Conservation (phyloP, 1,140 invertebrate genomes). For the Diachasma alloeum region DNA sequence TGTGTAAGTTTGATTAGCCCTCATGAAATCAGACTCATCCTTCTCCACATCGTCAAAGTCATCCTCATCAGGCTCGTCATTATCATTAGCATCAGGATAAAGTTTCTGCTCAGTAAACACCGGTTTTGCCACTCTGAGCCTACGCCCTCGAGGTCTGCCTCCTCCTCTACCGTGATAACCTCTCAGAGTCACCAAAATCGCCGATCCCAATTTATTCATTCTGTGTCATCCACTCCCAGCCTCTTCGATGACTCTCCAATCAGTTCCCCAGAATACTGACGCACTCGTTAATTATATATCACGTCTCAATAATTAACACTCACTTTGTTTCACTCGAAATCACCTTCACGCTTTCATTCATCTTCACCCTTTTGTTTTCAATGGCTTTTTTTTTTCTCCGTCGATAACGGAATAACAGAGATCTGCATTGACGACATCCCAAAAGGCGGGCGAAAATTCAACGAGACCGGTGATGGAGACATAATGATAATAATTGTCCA, state of each 20-base stretch:
- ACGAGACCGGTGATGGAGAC: not conserved
- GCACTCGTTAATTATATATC: no score
- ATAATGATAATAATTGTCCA: not conserved
- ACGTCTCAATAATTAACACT: not conserved
- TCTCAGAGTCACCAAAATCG: not conserved
- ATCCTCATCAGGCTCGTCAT: not conserved
- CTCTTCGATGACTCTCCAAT: not conserved
- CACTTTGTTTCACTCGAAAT: not conserved
- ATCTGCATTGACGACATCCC: not conserved
- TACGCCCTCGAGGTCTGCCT: not conserved
- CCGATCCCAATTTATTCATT: not conserved
- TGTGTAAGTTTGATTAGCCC: constrained; percentile 51
- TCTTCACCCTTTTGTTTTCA: not conserved
- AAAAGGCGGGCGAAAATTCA: not conserved
- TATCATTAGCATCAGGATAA: not conserved
- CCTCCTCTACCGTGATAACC: not conserved
- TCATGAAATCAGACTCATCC: constrained; percentile 65
- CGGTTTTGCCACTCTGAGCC: not conserved
- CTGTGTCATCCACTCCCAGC: not conserved
- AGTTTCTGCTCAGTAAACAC: not conserved
- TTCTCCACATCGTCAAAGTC: constrained; percentile 51
- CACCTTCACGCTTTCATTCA: no score
- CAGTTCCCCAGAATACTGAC: not conserved
- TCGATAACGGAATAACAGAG: not conserved
- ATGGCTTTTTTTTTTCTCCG: not conserved